A percentile compares a stretch with the other conserved stretches of the same genome.
phyloP scores from a whole-genome alignment of 2,113 vertebrate genomes.

The Pygoscelis adeliae region DNA sequence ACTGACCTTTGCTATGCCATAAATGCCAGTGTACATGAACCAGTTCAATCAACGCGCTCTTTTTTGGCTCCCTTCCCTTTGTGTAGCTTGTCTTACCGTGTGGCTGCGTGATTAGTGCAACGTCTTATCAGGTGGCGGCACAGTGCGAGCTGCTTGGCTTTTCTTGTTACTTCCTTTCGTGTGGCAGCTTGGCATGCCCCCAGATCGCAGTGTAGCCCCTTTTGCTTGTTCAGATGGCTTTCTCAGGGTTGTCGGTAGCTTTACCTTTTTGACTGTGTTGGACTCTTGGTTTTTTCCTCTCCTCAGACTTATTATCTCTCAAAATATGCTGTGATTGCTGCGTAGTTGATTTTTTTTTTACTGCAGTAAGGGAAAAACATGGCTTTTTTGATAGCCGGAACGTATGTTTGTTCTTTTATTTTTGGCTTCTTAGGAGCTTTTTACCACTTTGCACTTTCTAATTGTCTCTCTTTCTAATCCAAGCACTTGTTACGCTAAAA shows the following conservation, averaged over 20 bases:
- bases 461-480: constrained; percentile 21
- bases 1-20: neutral
- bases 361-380: neutral
- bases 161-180: neutral
- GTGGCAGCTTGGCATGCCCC: too few species aligned
- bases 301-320: neutral
- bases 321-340: neutral
- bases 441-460: neutral
- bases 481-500: neutral
- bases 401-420: constrained; percentile 33
- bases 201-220: accelerated
- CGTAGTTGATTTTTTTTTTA: neutral
- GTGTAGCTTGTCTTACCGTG: neutral
- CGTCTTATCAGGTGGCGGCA: accelerated
- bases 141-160: accelerated
- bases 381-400: neutral
- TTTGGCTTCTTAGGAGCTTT: constrained; percentile 19
- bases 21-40: accelerated
- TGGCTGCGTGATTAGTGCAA: neutral
- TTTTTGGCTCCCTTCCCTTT: neutral
- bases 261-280: neutral
- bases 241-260: accelerated
- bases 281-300: neutral
- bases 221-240: accelerated
- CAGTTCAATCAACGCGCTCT: neutral